Evolutionary conservation across 2,113 vertebrate species (phyloP), one percentile per base, ranked within the genome.

Genomic region (Empidonax alnorum): DNA sequence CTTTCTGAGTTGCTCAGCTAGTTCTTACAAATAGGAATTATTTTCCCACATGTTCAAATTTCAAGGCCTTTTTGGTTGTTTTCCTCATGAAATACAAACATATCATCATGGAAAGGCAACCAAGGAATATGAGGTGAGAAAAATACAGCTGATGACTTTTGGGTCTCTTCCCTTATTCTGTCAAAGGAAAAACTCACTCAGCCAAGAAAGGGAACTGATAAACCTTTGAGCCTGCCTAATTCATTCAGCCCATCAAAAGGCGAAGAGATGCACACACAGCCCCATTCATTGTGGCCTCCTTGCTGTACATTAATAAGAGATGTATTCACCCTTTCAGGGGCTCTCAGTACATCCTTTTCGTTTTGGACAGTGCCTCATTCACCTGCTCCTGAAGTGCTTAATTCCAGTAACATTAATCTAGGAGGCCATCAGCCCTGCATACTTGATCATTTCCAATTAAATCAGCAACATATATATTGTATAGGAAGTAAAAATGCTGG

Each of bases 361-460:
- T 72, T 94, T 78, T 46, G 47, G 65, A 93, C 93, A 97, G 88
- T 90, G 88, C 79, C 52, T 89, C 93, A 92, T 95, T 94, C 90
- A 94, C 96, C 92, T 96, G 78, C 96, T 87, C 49, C 76, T 72
- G 52, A 86, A 94, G 92, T 41, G 68, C 56, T 94, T 88, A 44
- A 59, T 95, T 95, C 69, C 79, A 90, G 52, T 49, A 84, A 49
- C 25, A 53, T 24, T 68, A 65, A 41, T 69, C 41, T 42, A 63
- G 46, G 44, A 75, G 73, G 44, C 72, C 86, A 42, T 52, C 31
- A 67, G 67, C 35, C 42, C 56, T 80, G 90, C 75, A 81, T 89
- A 27, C 69, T 72, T 82, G 81, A 78, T 92, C 14, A 80, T 90
- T 90, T 90, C 49, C 52, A 93, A 66, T 87, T 94, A 93, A 92